Conservation (phyloP, 2,888 invertebrate genomes). For the Drosophila ochracea region DNA sequence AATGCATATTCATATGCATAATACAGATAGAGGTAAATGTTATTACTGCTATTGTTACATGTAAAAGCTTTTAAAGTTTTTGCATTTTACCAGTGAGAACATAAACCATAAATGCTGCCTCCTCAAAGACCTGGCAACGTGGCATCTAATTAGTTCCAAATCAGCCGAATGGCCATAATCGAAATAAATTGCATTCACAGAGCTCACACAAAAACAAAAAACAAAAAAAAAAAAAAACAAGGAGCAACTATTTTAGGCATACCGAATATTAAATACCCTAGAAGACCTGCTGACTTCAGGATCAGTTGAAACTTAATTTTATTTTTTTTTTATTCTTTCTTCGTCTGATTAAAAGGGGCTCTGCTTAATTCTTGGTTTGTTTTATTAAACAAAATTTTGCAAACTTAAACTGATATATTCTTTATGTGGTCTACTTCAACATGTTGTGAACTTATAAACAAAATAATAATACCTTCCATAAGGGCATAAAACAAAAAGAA, state of each 20-base stretch:
- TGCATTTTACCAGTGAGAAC: constrained; percentile 8
- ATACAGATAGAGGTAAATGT: constrained; percentile 14
- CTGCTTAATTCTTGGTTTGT: not conserved
- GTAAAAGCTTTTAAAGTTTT: constrained; percentile 64
- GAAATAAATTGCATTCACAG: constrained; percentile 76
- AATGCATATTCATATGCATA: constrained; percentile 50
- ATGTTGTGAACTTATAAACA: not conserved
- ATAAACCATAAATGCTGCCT: constrained; percentile 50
- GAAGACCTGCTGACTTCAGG: not conserved
- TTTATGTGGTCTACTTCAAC: not conserved
- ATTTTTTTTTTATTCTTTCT: too few relatives aligned
- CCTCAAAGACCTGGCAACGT: not conserved
- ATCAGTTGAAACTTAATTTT: not conserved
- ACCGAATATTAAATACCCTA: not conserved
- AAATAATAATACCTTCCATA: not conserved
- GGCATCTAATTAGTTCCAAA: constrained; percentile 82
- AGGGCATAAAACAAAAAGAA: not conserved
- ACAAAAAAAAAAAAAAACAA: not conserved
- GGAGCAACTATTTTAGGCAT: not conserved
- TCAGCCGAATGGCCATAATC: constrained; percentile 82
- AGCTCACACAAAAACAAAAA: constrained; percentile 44
- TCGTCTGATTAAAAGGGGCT: too few relatives aligned
- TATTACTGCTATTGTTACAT: constrained; percentile 39
- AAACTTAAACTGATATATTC: not conserved
- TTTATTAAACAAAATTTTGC: not conserved